Conservation (phyloP, 1,140 invertebrate species). For the Megalonaias nervosa region DNA sequence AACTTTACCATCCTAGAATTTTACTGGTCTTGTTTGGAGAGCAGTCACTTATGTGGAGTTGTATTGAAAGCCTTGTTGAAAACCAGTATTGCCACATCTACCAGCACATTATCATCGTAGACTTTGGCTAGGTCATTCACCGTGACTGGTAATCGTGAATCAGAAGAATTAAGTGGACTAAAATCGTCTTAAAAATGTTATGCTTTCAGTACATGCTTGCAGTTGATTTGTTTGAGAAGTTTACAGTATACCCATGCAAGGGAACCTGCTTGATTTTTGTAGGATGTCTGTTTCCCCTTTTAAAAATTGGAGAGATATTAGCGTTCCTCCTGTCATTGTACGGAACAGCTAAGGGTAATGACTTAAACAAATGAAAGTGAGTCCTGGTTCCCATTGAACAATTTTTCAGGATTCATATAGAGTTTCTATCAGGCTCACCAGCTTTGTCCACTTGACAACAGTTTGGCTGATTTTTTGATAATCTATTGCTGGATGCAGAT, state of each 20-base stretch:
- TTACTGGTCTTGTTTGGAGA: slow-evolving; percentile 7
- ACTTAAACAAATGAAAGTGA: slow-evolving; percentile 4
- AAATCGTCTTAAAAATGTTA: slow-evolving; percentile 29
- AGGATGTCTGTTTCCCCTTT: slow-evolving; percentile 5
- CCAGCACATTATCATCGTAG: slow-evolving; percentile 17
- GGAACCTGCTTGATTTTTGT: slow-evolving; percentile 10
- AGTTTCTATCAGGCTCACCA: slow-evolving; percentile 5
- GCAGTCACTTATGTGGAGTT: slow-evolving; percentile 19
- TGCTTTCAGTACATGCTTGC: slow-evolving; percentile 23
- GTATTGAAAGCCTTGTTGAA: slow-evolving; percentile 39
- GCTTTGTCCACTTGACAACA: slow-evolving; percentile 6
- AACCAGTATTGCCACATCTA: slow-evolving; percentile 28
- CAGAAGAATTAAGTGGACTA: slow-evolving; percentile 16
- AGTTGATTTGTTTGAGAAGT: slow-evolving; percentile 32
- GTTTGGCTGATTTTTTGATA: neutral
- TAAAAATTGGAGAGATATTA: slow-evolving; percentile 9
- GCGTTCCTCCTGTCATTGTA: slow-evolving; percentile 1
- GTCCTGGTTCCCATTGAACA: slow-evolving; percentile 1
- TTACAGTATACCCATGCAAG: slow-evolving; percentile 18
- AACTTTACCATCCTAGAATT: too few species aligned
- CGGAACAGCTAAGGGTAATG: neutral
- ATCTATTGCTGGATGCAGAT: neutral
- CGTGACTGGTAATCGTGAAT: slow-evolving; percentile 28
- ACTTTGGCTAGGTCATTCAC: slow-evolving; percentile 8
- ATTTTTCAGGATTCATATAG: slow-evolving; percentile 4